Conservation (phyloP, 2,888 invertebrate genomes). For the Eledona agricola region DNA sequence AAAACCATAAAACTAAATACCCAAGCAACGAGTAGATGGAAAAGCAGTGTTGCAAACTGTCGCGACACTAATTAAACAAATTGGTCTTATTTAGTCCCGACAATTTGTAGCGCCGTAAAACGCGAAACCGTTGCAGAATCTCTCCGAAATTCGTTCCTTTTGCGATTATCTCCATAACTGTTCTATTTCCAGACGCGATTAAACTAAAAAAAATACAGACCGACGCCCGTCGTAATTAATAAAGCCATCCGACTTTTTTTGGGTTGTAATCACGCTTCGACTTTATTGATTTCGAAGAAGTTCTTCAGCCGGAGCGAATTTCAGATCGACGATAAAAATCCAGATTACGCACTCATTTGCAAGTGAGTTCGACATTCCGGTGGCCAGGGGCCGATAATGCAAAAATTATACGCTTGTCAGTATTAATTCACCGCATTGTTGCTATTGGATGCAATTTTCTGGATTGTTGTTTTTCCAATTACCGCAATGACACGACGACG, state of each 20-base stretch:
- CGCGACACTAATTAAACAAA: constrained; percentile 12
- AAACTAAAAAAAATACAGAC: constrained; percentile 5
- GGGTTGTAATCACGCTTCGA: constrained; percentile 12
- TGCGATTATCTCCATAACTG: not conserved
- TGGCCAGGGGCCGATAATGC: constrained; percentile 30
- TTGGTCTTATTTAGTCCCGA: constrained; percentile 3
- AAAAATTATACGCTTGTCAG: constrained; percentile 24
- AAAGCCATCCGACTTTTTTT: too few relatives aligned
- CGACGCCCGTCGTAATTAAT: constrained; percentile 16
- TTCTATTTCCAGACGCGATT: constrained; percentile 4
- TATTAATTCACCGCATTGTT: constrained; percentile 25
- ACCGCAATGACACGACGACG: constrained; percentile 6
- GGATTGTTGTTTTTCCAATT: constrained; percentile 7
- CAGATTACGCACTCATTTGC: constrained; percentile 30
- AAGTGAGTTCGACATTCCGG: constrained; percentile 25
- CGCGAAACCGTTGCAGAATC: not conserved
- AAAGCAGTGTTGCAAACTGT: constrained; percentile 4
- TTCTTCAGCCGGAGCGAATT: constrained; percentile 15
- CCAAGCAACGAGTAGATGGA: constrained; percentile 7
- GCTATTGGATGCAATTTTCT: constrained; percentile 18
- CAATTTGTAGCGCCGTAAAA: constrained; percentile 1
- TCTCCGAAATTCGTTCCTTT: too few relatives aligned
- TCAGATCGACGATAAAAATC: constrained; percentile 27
- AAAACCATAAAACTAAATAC: constrained; percentile 4
- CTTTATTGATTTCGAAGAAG: constrained; percentile 28